Percentiles rank a stretch among this genome's conserved stretches.
These are phyloP conservation scores for Dromaius novaehollandiae DNA, from an alignment of 2,113 vertebrate genomes.

Conservation along the genomic window DNA sequence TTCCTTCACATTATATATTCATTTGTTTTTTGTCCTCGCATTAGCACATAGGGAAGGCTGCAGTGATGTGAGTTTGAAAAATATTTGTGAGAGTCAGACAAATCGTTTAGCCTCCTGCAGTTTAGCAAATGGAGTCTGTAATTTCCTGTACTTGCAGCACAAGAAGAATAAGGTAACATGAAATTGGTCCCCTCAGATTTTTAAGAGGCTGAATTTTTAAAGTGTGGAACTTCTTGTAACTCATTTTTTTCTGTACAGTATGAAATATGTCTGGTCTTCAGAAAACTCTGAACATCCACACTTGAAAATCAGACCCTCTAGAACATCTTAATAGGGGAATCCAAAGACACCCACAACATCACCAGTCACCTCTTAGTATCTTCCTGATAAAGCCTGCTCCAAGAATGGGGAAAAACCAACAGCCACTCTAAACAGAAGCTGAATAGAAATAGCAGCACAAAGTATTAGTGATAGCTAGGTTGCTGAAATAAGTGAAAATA, in stretches of 20 bases:
- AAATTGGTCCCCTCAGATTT: conserved; percentile 20
- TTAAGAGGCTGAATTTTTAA: background rate
- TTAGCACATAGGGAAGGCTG: background rate
- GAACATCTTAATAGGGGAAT: background rate
- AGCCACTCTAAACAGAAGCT: background rate
- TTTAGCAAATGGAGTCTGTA: conserved; percentile 29
- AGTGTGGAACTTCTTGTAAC: background rate
- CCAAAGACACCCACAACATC: background rate
- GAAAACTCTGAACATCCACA: background rate
- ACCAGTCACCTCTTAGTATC: background rate
- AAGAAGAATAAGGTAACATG: background rate
- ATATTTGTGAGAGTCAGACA: background rate
- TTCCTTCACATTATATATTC: background rate
- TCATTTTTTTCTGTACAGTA: background rate
- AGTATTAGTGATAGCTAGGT: background rate
- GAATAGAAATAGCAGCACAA: background rate
- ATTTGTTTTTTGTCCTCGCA: background rate
- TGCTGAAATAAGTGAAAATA: background rate
- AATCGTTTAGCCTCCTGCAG: conserved; percentile 19
- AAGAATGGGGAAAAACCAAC: background rate
- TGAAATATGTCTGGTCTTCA: background rate
- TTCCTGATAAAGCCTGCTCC: background rate
- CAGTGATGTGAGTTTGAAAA: background rate
- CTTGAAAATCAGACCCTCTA: background rate
- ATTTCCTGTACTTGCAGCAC: conserved; percentile 41